These are phyloP conservation scores for Polypedilum vanderplanki DNA, from an alignment of 1,140 invertebrate species.

Conservation along the genomic window DNA sequence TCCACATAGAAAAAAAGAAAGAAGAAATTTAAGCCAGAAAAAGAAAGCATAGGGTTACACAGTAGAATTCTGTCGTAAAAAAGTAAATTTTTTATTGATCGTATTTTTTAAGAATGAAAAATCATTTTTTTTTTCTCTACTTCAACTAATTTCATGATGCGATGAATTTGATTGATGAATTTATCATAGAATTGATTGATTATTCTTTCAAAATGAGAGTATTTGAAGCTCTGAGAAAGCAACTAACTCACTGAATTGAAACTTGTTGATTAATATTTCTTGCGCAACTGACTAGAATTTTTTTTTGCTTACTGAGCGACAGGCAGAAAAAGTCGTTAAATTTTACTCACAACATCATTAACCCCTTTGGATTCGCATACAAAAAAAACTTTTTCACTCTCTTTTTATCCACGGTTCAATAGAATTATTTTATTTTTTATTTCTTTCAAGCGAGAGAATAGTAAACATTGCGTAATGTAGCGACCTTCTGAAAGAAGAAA, in stretches of 20 bases:
- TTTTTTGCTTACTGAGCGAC: background rate
- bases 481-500: background rate
- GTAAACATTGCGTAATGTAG: background rate
- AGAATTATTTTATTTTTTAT: background rate
- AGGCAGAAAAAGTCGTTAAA: slow-evolving; percentile 21
- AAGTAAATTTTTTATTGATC: background rate
- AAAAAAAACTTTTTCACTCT: background rate
- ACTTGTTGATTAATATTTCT: slow-evolving; percentile 25
- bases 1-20: background rate
- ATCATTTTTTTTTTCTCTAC: background rate
- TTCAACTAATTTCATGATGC: background rate
- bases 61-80: background rate
- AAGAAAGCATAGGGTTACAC: slow-evolving; percentile 16
- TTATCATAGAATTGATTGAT: background rate
- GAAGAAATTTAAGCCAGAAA: slow-evolving; percentile 13
- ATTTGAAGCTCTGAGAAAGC: background rate
- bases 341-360: background rate
- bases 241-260: background rate
- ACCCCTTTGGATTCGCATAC: background rate
- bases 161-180: slow-evolving; percentile 10
- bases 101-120: background rate
- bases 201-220: background rate
- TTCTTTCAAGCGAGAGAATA: background rate
- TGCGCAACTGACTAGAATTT: background rate
- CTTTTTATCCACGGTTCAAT: background rate